These are phyloP conservation scores for Oncorhynchus nerka DNA, from an alignment of 2,113 vertebrate genomes.

Conservation along the genomic window DNA sequence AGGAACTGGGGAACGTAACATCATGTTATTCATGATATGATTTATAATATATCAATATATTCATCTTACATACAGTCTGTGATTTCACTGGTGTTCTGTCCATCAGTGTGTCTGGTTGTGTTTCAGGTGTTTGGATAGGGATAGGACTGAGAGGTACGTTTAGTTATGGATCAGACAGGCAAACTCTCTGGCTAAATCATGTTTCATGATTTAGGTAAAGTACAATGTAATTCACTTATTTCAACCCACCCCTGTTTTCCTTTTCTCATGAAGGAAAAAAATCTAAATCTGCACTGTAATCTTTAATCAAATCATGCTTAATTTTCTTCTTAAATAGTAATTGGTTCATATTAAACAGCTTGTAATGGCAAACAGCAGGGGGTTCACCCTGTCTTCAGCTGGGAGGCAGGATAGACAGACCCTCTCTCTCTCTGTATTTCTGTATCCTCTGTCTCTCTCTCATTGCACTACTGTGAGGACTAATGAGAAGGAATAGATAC, in stretches of 20 bases:
- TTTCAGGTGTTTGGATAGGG: too few relatives aligned
- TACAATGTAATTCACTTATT: constrained; percentile 12
- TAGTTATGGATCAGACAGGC: too few relatives aligned
- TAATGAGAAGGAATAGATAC: too few relatives aligned
- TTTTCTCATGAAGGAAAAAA: constrained; percentile 11
- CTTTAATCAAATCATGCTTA: constrained; percentile 29
- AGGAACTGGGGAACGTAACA: too few relatives aligned
- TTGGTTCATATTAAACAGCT: constrained; percentile 50
- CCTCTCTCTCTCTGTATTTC: background rate
- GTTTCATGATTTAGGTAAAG: background rate
- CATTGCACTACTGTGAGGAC: background rate
- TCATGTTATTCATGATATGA: too few relatives aligned
- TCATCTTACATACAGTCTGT: too few relatives aligned
- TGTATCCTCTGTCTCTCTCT: background rate
- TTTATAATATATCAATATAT: too few relatives aligned
- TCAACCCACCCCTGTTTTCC: background rate
- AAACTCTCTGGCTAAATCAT: background rate
- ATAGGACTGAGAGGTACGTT: too few relatives aligned
- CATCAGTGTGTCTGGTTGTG: too few relatives aligned
- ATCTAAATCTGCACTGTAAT: constrained; percentile 16
- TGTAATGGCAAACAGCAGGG: constrained; percentile 38
- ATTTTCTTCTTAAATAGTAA: constrained; percentile 57
- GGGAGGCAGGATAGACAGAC: constrained; percentile 18
- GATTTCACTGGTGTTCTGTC: too few relatives aligned
- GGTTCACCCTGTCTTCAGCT: constrained; percentile 20